A percentile compares a stretch with the other conserved stretches of the same genome.
Evolutionary conservation across 2,113 vertebrate species (phyloP).

Genomic region (Leptobrachium leishanense): DNA sequence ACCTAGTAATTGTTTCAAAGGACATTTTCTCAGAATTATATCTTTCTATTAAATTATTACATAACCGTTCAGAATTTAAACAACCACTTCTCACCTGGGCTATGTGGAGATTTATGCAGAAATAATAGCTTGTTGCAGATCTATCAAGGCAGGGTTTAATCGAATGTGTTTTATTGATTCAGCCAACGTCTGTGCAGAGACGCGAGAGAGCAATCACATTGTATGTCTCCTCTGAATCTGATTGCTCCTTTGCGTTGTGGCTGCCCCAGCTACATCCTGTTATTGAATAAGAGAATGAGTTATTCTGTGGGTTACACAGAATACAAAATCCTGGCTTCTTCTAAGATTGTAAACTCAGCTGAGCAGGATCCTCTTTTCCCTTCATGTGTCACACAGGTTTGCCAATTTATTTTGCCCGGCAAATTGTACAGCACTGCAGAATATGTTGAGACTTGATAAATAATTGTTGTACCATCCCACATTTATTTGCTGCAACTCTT

Average conservation of each 20-base stretch:
- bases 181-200: background rate
- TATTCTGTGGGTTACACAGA: background rate
- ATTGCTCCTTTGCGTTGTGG: background rate
- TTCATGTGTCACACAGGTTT: too few species aligned
- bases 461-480: background rate
- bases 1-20: too few species aligned
- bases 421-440: too few species aligned
- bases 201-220: background rate
- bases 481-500: background rate
- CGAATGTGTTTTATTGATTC: background rate
- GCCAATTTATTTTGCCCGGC: too few species aligned
- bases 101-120: background rate
- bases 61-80: background rate
- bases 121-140: background rate
- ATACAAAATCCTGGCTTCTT: background rate
- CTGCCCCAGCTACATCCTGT: background rate
- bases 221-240: background rate
- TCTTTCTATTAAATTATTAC: background rate
- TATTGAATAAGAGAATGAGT: background rate
- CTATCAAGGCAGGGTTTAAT: background rate
- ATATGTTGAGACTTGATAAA: too few species aligned
- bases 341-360: too few species aligned
- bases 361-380: too few species aligned
- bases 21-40: too few species aligned
- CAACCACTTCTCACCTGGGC: slow-evolving; percentile 19